Evolutionary conservation across 2,113 vertebrate species (phyloP), one percentile per base, ranked within the genome.

Genomic region (Saguinus midas): DNA sequence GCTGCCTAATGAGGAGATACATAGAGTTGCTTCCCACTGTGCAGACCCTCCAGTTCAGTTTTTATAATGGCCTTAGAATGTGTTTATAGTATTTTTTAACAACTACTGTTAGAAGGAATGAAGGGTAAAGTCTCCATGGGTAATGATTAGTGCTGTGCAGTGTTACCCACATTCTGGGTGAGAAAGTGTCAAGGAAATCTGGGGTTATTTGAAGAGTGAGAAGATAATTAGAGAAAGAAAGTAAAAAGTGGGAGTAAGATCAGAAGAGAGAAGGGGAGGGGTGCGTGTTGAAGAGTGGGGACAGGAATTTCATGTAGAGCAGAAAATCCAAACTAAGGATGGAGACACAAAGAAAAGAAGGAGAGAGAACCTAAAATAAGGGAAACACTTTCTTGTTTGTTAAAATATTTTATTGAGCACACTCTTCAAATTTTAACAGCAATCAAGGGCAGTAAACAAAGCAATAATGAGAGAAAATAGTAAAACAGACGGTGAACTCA

Each of bases 11-110:
- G 98, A 98, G 98, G 97, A 97, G 94, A 98, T 95, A 98, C 91
- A 92, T 79, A 97, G 97, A 97, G 97, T 95, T 97, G 97, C 97
- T 96, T 87, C 73, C 95, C 96, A 68, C 95, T 83, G 96, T 40
- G 96, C 75, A 98, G 97, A 97, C 87, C 97, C 97, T 97, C 97
- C 96, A 98, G 97, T 96, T 98, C 98, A 98, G 97, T 97, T 98
- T 97, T 98, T 98, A 98, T 97, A 98, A 97, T 98, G 98, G 97
- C 95, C 95, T 98, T 96, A 98, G 98, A 98, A 98, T 96, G 98
- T 98, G 98, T 99, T 98, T 99, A 99, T 98, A 98, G 98, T 96
- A 94, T 97, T 97, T 98, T 98, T 98, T 98, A 98, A 98, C 98
- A 97, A 98, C 98, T 98, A 96, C 97, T 97, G 83, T 92, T 96